Conservation (phyloP, 2,113 vertebrate species). For the Erythrocercus mccallii region DNA sequence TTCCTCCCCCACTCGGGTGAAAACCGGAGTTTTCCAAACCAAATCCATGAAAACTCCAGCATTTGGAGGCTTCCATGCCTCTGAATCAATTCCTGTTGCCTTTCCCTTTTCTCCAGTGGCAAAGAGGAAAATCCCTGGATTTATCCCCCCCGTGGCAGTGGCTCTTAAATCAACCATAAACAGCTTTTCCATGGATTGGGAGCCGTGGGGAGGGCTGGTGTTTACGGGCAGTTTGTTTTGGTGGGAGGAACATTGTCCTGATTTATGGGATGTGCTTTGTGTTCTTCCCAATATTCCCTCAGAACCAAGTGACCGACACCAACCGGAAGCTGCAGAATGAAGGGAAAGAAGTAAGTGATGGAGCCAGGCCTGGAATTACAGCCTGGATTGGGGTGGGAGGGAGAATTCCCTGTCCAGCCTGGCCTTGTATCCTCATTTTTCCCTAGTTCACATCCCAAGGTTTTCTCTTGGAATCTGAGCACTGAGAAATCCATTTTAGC, state of each 20-base stretch:
- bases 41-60: not conserved
- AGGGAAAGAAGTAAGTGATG: conserved; percentile 82
- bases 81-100: accelerated
- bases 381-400: not conserved
- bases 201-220: not conserved
- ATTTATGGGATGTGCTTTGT: not conserved
- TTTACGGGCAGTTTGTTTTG: accelerated
- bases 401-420: not conserved
- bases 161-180: not conserved
- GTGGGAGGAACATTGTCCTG: accelerated
- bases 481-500: not conserved
- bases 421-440: accelerated
- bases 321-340: conserved; percentile 88
- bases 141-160: not conserved
- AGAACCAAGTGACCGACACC: conserved; percentile 96
- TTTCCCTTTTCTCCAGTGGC: not conserved
- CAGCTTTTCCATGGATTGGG: accelerated
- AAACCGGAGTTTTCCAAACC: not conserved
- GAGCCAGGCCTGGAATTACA: accelerated
- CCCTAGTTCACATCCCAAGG: not conserved
- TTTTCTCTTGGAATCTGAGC: accelerated
- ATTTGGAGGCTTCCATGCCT: not conserved
- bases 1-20: not conserved
- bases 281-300: not conserved
- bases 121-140: not conserved